phyloP scores from a whole-genome alignment of 2,797 vertebrate genomes.

The Sebastes nivosus region DNA sequence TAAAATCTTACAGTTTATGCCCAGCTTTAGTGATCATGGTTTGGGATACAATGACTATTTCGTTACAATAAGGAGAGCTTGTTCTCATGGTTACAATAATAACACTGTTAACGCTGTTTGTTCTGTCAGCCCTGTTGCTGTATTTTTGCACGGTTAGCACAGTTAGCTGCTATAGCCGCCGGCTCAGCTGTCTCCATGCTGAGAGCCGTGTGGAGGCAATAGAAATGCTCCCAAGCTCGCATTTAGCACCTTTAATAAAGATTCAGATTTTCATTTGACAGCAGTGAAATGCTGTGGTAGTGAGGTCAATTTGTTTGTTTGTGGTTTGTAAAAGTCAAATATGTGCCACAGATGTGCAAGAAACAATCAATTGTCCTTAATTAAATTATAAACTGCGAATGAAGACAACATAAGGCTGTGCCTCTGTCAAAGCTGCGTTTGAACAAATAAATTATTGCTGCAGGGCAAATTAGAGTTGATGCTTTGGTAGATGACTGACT shows the following conservation, averaged over 20 bases:
- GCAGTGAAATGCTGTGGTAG: background rate
- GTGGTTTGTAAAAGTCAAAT: background rate
- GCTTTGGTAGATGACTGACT: conserved; percentile 2
- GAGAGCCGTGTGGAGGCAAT: too few relatives aligned
- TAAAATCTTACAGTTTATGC: too few relatives aligned
- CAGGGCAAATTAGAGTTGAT: background rate
- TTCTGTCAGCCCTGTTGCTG: too few relatives aligned
- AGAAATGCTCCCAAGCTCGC: too few relatives aligned
- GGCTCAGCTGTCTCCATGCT: too few relatives aligned
- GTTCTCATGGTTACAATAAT: too few relatives aligned
- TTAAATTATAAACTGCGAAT: background rate
- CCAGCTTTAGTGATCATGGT: too few relatives aligned
- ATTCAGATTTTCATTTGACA: background rate
- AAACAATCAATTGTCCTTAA: background rate
- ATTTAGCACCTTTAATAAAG: background rate
- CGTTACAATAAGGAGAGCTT: too few relatives aligned
- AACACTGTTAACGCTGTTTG: too few relatives aligned
- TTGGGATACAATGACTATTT: too few relatives aligned
- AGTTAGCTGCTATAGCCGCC: too few relatives aligned
- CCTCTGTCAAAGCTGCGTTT: background rate
- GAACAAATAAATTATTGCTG: background rate
- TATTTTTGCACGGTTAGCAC: too few relatives aligned
- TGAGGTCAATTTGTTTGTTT: background rate
- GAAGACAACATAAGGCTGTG: background rate
- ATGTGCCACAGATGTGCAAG: background rate